A percentile compares a stretch with the other conserved stretches of the same genome.
These are phyloP conservation scores for Arnoldichthys spilopterus DNA, from an alignment of 2,797 vertebrate species.

Conservation along the genomic window DNA sequence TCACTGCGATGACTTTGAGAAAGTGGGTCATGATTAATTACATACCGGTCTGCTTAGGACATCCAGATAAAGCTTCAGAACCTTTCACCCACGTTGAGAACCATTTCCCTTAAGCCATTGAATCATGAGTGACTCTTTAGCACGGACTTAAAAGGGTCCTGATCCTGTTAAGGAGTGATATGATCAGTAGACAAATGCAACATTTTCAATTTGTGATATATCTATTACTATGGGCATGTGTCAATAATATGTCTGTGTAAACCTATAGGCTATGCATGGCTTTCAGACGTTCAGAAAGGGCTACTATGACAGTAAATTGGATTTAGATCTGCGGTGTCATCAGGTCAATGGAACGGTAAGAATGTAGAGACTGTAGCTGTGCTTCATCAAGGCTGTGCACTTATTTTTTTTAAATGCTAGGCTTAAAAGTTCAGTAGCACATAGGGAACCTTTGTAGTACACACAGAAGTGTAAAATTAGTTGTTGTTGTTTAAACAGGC, in stretches of 20 bases:
- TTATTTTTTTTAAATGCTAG: no score
- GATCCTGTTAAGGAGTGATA: slow-evolving; percentile 68
- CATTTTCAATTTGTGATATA: slow-evolving; percentile 79
- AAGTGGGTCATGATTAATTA: slow-evolving; percentile 30
- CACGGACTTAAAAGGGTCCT: slow-evolving; percentile 66
- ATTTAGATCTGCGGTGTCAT: slow-evolving; percentile 1
- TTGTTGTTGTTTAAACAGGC: no score
- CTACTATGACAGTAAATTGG: slow-evolving; percentile 50
- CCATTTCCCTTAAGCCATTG: slow-evolving; percentile 9
- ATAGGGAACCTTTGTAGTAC: no score
- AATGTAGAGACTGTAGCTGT: neutral
- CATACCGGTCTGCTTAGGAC: slow-evolving; percentile 6
- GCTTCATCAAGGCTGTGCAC: no score
- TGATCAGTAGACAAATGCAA: slow-evolving; percentile 73
- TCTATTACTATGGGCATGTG: slow-evolving; percentile 76
- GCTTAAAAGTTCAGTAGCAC: no score
- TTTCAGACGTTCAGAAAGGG: slow-evolving; percentile 67
- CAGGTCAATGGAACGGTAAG: neutral
- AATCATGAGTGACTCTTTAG: slow-evolving; percentile 58
- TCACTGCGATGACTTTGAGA: slow-evolving; percentile 14
- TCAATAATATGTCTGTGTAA: slow-evolving; percentile 78
- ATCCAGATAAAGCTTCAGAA: slow-evolving; percentile 21
- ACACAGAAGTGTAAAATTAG: no score
- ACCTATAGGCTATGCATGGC: slow-evolving; percentile 73
- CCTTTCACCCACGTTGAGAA: slow-evolving; percentile 18